Base-by-base conservation (phyloP, 2,113 vertebrate species). In the Atractosteus spatula region DNA sequence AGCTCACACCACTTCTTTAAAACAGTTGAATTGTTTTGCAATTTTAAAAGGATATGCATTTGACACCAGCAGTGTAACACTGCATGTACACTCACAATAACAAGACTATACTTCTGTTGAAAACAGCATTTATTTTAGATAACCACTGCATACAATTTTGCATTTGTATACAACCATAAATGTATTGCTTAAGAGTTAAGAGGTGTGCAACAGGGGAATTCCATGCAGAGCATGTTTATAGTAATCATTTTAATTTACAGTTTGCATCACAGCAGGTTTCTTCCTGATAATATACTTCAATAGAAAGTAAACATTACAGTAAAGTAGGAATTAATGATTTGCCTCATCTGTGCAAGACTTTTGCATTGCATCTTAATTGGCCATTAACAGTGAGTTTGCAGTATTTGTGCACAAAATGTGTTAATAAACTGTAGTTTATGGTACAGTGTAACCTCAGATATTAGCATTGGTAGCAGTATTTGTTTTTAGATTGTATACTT, bases 61-160 rank as follows among this genome's bases (percentile, higher is more conserved):
- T 29, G 29, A 29, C 29, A 29, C 29, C 29, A 29, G 29, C 29
- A 29, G 29, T 29, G 29, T 29, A 29, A 29, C 29, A 29, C 29
- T 29, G 29, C 29, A 29, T 29, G 29, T 29, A 29, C 29, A 29
- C 29, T 29, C 29, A 29, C 29, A 29, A 29, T 29, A 29, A 29
- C 29, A 29, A 29, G 29, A 29, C 29, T 29, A 29, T 29, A 29
- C 29, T 29, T 29, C 16, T 68, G 55, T 11, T 73, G 55, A 73
- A 67, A n/a, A 57, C 43, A 62, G 12, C 44, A 13, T 76, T 80
- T 79, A 78, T 79, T 78, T 69, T 41, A 77, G 16, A 77, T 77
- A 66, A 45, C 67, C 75, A 74, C 84, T 89, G 85, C 85, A 89
- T 88, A 87, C 10, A 51, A 1, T 85, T 86, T 79, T 68, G 29